Conservation (phyloP, 2,797 vertebrate genomes). For the Mycteria americana region DNA sequence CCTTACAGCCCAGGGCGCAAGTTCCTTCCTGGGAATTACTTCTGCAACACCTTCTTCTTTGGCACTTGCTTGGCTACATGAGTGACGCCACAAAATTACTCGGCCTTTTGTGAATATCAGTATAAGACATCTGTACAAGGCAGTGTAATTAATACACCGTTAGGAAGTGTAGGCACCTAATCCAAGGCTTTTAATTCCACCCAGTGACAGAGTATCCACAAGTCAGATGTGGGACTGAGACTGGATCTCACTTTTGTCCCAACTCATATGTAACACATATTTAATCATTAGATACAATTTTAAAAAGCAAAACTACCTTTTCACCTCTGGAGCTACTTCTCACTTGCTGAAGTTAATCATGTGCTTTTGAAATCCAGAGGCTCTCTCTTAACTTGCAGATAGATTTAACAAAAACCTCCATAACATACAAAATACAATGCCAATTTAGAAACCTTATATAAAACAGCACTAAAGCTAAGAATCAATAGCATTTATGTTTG, state of each 20-base stretch:
- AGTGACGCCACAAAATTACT: not conserved
- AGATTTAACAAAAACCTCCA: not conserved
- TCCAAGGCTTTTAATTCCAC: not conserved
- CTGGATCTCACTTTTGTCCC: not conserved
- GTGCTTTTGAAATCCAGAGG: not conserved
- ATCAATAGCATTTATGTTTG: not conserved
- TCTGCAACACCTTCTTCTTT: not conserved
- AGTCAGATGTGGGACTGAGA: not conserved
- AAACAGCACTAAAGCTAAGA: not conserved
- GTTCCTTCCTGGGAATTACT: not conserved
- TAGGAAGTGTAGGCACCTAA: not conserved
- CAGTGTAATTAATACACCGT: not conserved
- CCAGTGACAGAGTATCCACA: not conserved
- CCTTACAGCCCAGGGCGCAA: not conserved
- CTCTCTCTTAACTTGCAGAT: not conserved
- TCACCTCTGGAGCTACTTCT: not conserved
- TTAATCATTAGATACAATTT: not conserved
- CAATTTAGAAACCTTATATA: not conserved
- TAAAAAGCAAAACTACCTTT: conserved; percentile 12
- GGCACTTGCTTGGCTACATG: not conserved
- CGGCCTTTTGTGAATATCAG: not conserved
- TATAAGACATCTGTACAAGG: not conserved
- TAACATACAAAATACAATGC: not conserved
- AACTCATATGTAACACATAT: conserved; percentile 4
- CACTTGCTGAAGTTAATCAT: not conserved